Percentiles rank a stretch among this genome's conserved stretches.
Conservation (phyloP, 2,113 vertebrate genomes). For the Calcarius ornatus region DNA sequence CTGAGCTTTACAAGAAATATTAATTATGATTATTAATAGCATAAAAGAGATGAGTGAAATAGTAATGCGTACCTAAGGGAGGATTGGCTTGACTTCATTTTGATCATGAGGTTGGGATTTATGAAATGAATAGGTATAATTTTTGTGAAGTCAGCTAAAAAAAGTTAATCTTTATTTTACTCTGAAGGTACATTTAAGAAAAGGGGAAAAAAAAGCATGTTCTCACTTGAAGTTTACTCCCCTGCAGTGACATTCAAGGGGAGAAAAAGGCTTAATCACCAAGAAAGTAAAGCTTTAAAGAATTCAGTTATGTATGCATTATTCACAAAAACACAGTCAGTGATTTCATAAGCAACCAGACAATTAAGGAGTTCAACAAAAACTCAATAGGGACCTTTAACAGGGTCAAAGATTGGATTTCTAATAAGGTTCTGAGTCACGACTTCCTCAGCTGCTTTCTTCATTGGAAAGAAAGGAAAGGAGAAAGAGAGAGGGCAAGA, state of each 20-base stretch:
- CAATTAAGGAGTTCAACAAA: slow-evolving; percentile 1
- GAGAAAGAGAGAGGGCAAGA: neutral
- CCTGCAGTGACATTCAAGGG: neutral
- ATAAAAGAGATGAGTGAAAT: neutral
- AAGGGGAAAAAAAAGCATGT: neutral
- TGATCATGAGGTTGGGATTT: neutral
- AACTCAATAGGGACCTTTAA: neutral
- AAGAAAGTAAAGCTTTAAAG: neutral
- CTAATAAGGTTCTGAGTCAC: neutral
- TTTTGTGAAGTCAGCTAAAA: slow-evolving; percentile 5
- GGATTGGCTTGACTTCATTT: neutral
- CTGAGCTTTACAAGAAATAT: neutral
- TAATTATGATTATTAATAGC: neutral
- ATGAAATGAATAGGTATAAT: neutral
- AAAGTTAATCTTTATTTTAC: neutral
- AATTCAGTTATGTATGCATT: neutral
- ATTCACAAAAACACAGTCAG: neutral
- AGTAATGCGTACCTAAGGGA: neutral
- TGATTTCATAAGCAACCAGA: neutral
- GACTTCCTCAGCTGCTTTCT: neutral
- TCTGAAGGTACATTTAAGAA: neutral
- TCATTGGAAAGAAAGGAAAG: neutral
- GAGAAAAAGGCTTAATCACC: slow-evolving; percentile 8
- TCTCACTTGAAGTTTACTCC: neutral
- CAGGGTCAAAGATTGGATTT: neutral